These are phyloP conservation scores for Siniperca scherzeri DNA, from an alignment of 2,797 vertebrate genomes.

Conservation along the genomic window DNA sequence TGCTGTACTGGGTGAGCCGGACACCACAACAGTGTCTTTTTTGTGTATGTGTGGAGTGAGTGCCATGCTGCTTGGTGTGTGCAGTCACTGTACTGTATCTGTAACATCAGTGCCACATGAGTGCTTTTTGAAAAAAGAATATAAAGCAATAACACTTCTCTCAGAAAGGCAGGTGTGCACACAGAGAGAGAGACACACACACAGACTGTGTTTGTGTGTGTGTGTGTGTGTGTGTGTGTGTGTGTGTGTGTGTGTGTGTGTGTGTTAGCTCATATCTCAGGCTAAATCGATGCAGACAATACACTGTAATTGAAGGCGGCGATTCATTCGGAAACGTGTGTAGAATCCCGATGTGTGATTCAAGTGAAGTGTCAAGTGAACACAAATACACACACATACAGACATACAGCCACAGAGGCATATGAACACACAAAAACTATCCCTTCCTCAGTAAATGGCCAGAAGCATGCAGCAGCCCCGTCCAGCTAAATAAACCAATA, in stretches of 20 bases:
- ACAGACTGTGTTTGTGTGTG: constrained; percentile 9
- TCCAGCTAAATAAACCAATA: constrained; percentile 33
- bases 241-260: not conserved
- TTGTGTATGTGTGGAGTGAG: constrained; percentile 5
- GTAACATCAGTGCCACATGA: constrained; percentile 48
- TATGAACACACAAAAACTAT: constrained; percentile 6
- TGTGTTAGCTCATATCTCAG: constrained; percentile 52
- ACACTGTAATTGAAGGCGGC: constrained; percentile 59
- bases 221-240: not conserved
- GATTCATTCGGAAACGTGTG: constrained; percentile 52
- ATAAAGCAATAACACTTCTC: constrained; percentile 32
- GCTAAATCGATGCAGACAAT: constrained; percentile 61
- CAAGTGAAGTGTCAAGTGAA: constrained; percentile 29
- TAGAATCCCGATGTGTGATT: constrained; percentile 46
- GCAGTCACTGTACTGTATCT: constrained; percentile 8
- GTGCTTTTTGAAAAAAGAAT: constrained; percentile 37
- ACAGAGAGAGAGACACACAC: constrained; percentile 9
- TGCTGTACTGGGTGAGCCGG: constrained; percentile 96
- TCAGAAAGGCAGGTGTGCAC: constrained; percentile 29
- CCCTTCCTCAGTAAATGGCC: constrained; percentile 22
- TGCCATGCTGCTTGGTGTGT: not conserved
- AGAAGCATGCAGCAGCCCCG: not conserved
- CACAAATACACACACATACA: constrained; percentile 3
- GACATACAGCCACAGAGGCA: not conserved
- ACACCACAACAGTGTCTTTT: constrained; percentile 59